phyloP scores from a whole-genome alignment of 2,113 vertebrate species.

The Ellobius talpinus region DNA sequence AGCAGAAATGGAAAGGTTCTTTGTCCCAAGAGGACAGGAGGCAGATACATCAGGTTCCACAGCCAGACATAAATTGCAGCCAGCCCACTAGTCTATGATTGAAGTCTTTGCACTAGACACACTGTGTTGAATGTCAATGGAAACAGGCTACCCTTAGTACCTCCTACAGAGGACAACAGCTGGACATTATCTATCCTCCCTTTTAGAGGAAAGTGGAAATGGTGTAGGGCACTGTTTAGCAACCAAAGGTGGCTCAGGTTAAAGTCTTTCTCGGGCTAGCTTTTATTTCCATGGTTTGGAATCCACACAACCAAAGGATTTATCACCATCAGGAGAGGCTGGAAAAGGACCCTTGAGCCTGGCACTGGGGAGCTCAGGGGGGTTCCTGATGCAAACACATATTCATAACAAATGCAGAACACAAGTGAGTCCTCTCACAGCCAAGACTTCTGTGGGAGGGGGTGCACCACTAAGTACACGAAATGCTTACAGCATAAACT shows the following conservation, averaged over 20 bases:
- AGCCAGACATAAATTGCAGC: background rate
- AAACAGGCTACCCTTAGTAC: background rate
- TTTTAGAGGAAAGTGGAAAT: conserved; percentile 11
- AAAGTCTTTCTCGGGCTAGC: background rate
- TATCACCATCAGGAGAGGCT: no score
- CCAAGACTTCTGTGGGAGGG: background rate
- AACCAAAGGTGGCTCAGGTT: conserved; percentile 27
- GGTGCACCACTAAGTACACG: background rate
- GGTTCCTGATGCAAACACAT: background rate
- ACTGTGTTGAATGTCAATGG: background rate
- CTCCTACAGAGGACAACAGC: background rate
- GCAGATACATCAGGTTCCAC: background rate
- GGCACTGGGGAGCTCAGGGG: no score
- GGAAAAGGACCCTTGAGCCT: rapidly evolving
- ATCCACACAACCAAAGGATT: background rate
- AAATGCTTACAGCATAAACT: background rate
- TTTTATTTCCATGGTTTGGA: no score
- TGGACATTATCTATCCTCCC: rapidly evolving
- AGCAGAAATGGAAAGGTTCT: background rate
- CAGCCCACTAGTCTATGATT: no score
- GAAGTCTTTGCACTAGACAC: background rate
- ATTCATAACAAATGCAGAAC: background rate
- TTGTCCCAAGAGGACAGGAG: background rate
- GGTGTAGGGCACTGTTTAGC: background rate
- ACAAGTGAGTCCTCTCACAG: background rate